phyloP scores from a whole-genome alignment of 2,797 vertebrate species.

The Cacajao melanocephalus region DNA sequence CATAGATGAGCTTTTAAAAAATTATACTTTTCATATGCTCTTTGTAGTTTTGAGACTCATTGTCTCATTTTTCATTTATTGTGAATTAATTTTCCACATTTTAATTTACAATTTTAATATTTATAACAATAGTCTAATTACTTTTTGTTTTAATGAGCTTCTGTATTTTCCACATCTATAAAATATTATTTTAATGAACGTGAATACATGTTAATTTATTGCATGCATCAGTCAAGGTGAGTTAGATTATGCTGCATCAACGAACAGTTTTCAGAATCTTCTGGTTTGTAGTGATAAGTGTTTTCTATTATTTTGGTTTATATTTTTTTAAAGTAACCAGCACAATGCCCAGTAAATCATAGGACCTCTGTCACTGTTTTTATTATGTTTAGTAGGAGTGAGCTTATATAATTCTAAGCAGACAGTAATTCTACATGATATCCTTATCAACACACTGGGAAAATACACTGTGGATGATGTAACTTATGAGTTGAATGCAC shows the following conservation, averaged over 20 bases:
- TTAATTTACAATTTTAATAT: neutral
- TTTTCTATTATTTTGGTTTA: neutral
- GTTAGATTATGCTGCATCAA: neutral
- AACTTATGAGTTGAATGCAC: neutral
- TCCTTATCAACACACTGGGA: neutral
- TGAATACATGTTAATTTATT: neutral
- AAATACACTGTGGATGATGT: neutral
- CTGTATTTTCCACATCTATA: neutral
- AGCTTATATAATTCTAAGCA: neutral
- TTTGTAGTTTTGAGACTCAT: neutral
- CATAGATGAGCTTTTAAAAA: neutral
- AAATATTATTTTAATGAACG: neutral
- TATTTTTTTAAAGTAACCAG: neutral
- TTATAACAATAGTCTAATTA: neutral
- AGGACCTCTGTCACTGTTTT: neutral
- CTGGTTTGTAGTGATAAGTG: neutral
- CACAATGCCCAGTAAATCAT: neutral
- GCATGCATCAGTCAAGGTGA: neutral
- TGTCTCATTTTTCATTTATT: neutral
- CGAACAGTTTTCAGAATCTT: neutral
- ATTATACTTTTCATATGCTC: neutral
- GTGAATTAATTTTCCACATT: neutral
- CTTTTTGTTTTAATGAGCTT: neutral
- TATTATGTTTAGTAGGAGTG: conserved; percentile 7
- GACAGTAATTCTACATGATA: neutral